Conservation (phyloP, 2,113 vertebrate species). For the Erinaceus europaeus region DNA sequence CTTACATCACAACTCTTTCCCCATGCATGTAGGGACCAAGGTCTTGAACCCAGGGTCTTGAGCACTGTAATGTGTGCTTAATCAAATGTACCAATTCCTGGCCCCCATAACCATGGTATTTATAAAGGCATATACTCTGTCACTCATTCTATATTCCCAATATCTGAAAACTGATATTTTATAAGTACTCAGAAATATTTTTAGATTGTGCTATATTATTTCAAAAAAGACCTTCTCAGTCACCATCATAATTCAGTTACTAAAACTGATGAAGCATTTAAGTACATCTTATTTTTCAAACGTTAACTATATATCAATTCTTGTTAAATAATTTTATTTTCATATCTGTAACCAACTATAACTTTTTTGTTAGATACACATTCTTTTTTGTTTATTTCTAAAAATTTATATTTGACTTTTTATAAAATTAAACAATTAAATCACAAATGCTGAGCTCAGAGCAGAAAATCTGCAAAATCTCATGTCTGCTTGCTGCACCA, state of each 20-base stretch:
- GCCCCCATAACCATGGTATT: no score
- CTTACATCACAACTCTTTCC: no score
- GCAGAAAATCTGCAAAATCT: constrained; percentile 6
- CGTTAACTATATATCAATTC: not conserved
- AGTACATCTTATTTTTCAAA: not conserved
- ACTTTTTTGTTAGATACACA: not conserved
- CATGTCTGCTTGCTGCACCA: not conserved
- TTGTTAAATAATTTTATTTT: not conserved
- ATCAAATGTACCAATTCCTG: no score
- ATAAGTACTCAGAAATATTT: not conserved
- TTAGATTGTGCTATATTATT: not conserved
- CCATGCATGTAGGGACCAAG: no score
- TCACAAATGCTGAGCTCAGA: constrained; percentile 8
- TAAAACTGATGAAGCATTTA: not conserved
- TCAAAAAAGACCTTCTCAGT: not conserved
- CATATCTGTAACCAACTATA: not conserved
- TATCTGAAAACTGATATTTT: not conserved
- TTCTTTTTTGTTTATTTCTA: not conserved
- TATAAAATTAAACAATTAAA: not conserved
- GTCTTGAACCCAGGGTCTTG: no score
- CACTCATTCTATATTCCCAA: not conserved
- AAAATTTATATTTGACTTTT: constrained; percentile 21
- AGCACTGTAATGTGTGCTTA: no score
- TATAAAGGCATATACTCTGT: not conserved
- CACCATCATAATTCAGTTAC: not conserved